Evolutionary conservation across 2,797 vertebrate species (phyloP).

Genomic region (Pitangus sulphuratus): DNA sequence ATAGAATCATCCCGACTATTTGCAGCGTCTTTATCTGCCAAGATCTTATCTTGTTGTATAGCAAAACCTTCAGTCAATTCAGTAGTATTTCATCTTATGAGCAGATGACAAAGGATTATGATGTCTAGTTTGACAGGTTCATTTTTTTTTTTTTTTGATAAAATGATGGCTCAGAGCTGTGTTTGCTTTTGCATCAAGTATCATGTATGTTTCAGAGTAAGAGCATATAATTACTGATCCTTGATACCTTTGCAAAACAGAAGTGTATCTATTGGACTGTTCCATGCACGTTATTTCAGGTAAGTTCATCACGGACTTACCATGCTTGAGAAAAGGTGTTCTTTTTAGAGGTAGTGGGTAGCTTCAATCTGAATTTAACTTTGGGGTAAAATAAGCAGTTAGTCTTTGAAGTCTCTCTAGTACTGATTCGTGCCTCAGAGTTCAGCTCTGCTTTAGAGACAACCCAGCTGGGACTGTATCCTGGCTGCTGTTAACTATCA

Average conservation of each 20-base stretch:
- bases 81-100: background rate
- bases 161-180: background rate
- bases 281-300: background rate
- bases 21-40: background rate
- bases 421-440: background rate
- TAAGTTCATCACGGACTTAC: background rate
- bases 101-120: background rate
- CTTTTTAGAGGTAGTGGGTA: background rate
- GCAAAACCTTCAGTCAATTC: background rate
- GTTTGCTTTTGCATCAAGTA: background rate
- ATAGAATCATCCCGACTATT: background rate
- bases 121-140: background rate
- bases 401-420: constrained; percentile 40
- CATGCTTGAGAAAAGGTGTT: background rate
- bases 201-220: background rate
- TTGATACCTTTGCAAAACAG: background rate
- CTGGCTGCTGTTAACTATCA: background rate
- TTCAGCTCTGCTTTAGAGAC: constrained; percentile 31
- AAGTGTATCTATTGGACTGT: background rate
- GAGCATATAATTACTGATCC: background rate
- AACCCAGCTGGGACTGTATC: background rate
- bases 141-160: background rate
- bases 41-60: background rate
- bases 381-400: background rate
- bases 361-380: background rate